phyloP scores from a whole-genome alignment of 2,888 invertebrate species.

The Apamea monoglypha region DNA sequence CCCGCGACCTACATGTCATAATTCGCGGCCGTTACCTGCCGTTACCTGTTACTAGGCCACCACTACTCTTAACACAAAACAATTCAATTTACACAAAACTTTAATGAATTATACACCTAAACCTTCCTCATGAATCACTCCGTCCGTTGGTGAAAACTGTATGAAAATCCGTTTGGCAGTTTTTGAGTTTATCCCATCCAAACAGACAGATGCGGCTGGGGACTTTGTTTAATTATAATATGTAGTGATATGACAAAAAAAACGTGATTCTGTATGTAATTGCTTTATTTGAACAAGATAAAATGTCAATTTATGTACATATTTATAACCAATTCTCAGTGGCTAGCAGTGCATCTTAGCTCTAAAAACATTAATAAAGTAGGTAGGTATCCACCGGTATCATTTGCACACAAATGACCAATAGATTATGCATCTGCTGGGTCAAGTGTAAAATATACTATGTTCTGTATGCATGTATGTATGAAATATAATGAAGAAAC shows the following conservation, averaged over 20 bases:
- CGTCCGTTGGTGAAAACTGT: background rate
- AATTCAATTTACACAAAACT: background rate
- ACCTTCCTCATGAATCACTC: background rate
- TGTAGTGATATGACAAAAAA: background rate
- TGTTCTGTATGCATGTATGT: background rate
- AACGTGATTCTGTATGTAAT: conserved; percentile 21
- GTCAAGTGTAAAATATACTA: conserved; percentile 50
- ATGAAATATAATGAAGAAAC: conserved; percentile 13
- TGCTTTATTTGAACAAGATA: conserved; percentile 32
- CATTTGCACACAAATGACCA: conserved; percentile 39
- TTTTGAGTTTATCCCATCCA: background rate
- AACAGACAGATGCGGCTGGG: background rate
- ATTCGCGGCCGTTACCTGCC: too few species aligned
- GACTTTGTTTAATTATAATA: background rate
- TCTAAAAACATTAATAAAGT: conserved; percentile 20
- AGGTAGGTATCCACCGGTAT: conserved; percentile 1
- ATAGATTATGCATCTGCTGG: conserved; percentile 38
- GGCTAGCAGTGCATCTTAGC: conserved; percentile 16
- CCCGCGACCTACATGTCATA: too few species aligned
- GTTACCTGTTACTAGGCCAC: too few species aligned
- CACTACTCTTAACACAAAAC: too few species aligned
- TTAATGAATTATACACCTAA: too few species aligned
- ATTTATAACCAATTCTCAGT: background rate
- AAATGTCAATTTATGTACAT: conserved; percentile 34
- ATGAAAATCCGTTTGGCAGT: background rate